These are phyloP conservation scores for Drosophila virilis DNA, from an alignment of 1,140 invertebrate species.

Conservation along the genomic window DNA sequence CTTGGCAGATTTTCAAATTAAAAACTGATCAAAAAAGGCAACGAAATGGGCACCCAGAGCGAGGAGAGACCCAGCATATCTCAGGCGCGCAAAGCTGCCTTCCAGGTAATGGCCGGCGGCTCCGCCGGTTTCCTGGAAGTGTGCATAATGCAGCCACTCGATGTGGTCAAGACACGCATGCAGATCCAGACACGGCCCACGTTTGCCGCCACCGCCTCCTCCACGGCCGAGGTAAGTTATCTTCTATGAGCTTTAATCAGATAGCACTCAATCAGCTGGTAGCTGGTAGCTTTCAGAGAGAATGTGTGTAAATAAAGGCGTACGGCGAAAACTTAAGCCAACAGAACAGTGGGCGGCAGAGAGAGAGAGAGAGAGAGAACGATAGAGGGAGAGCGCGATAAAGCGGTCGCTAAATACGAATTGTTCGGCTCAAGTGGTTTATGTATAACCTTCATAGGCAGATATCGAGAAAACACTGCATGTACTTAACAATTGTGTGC, in stretches of 20 bases:
- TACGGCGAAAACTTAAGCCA: neutral
- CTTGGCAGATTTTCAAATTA: no score
- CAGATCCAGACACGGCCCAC: constrained; percentile 88
- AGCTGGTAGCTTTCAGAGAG: neutral
- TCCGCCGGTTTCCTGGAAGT: constrained; percentile 97
- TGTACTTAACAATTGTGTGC: neutral
- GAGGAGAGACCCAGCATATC: constrained; percentile 43
- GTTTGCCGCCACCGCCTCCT: constrained; percentile 67
- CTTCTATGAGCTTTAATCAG: neutral
- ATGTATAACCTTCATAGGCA: neutral
- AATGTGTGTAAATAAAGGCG: constrained; percentile 8
- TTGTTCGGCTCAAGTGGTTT: constrained; percentile 5
- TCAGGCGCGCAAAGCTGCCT: constrained; percentile 88
- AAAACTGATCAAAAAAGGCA: neutral
- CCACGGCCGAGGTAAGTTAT: constrained; percentile 53
- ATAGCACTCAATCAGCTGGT: constrained; percentile 45
- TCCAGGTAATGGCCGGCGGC: constrained; percentile 94
- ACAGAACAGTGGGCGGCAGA: neutral
- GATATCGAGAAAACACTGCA: neutral
- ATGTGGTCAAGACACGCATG: constrained; percentile 95
- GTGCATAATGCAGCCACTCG: constrained; percentile 97
- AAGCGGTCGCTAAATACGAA: neutral
- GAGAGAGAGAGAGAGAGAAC: neutral
- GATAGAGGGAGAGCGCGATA: neutral
- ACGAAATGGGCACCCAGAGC: neutral